A percentile compares a stretch with the other conserved stretches of the same genome.
phyloP scores from a whole-genome alignment of 1,140 invertebrate genomes.

The Apocrypta bakeri region DNA sequence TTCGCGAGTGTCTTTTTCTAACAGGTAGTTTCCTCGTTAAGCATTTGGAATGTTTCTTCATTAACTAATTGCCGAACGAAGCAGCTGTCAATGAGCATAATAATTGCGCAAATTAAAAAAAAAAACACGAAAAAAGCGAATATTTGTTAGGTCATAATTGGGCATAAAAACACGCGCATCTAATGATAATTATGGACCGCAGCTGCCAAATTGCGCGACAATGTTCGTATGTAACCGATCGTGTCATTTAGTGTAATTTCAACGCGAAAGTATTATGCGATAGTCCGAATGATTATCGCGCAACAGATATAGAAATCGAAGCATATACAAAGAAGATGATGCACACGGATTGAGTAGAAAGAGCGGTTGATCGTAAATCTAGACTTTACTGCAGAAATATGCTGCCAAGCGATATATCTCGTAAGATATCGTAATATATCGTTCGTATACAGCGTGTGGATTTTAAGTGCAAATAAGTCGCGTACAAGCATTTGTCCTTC shows the following conservation, averaged over 20 bases:
- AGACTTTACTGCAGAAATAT: neutral
- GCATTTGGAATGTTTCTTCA: too few species aligned
- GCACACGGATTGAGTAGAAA: neutral
- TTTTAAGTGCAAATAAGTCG: too few species aligned
- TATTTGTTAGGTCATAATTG: neutral
- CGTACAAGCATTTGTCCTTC: too few species aligned
- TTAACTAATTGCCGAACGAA: too few species aligned
- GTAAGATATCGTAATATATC: too few species aligned
- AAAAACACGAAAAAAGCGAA: neutral
- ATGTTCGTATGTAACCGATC: neutral
- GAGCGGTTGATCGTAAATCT: conserved; percentile 13
- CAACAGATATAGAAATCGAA: neutral
- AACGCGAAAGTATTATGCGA: neutral
- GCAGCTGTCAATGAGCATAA: too few species aligned
- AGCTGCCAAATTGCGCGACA: neutral
- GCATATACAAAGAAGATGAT: too few species aligned
- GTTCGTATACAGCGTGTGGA: too few species aligned
- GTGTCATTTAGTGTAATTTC: neutral
- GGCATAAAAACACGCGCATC: neutral
- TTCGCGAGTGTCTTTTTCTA: too few species aligned
- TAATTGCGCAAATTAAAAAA: neutral
- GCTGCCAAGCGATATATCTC: too few species aligned
- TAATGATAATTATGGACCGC: neutral
- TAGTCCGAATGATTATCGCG: neutral
- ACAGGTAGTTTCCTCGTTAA: neutral